Base-by-base conservation (phyloP, 37 sponge, comb jelly and placozoan genomes). In the Beroe forskalii region DNA sequence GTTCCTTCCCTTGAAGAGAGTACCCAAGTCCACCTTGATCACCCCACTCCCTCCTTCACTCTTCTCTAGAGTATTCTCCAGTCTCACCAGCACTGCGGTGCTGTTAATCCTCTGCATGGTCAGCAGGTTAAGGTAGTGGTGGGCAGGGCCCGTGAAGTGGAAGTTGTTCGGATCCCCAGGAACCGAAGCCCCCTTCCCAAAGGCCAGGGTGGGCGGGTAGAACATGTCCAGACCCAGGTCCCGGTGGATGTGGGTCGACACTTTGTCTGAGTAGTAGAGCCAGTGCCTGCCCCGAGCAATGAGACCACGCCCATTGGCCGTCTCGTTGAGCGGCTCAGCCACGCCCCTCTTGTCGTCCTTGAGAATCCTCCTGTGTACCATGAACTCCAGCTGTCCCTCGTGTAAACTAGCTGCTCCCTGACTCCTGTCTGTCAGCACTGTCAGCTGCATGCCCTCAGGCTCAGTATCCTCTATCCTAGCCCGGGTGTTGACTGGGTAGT, bases 401-500 rank as follows among this genome's bases (percentile, higher is more conserved):
- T 27, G 33, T 35, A 97, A 83, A 67, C 94, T 93, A 9, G 95
- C 69, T 14, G 95, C 98, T 40, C 98, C 98, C 89, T 97, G 98
- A 67, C 96, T 90, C 0, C 98, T 67, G 83, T 97, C 98, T 23
- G 92, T 95, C 67, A 97, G 89, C 19, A 95, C 94, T 6, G 96
- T 94, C 37, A 97, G 91, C 91, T 95, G 97, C 23, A 93, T 41
- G 2, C 41, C 27, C 31, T 44, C 91, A 31, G 30, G 14, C 28
- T 76, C 89, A 17, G 55, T 48, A 55, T 95, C 95, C 91, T 92
- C 36, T 19, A 93, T 39, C 19, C 30, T 55, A 30, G 91, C 94
- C 36, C 96, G 76, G 90, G 93, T 93, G 92, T 94, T 94, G 20
- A 97, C 96, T 4, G 98, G 98, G 60, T 95, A 97, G 92, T 97